Base-by-base conservation (phyloP, 1,140 invertebrate species). In the Platorchestia sp. region DNA sequence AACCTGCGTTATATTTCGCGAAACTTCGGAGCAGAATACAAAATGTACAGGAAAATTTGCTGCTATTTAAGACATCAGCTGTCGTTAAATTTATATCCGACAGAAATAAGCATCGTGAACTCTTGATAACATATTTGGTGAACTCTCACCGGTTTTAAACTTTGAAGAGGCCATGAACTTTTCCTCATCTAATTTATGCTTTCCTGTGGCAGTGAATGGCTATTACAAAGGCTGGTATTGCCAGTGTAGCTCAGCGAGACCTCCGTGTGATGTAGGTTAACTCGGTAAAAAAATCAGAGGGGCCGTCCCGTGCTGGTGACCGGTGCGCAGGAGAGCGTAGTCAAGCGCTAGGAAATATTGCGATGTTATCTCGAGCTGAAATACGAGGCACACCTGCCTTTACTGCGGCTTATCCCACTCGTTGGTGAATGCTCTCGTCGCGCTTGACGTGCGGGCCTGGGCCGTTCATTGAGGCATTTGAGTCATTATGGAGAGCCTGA, bases 371-470 rank as follows among this genome's bases (percentile, higher is more conserved):
- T 41, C 14, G n/a, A 14, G n/a, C 87, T 44, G 27, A 89, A 89
- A 89, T 89, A 89, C 87, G 87, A 89, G 41, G 14, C 87, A 44
- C 87, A 89, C 87, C 87, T 89, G 87, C 87, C 87, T 41, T 89
- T 89, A 42, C 87, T 42, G 7, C 41, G 43, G 87, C 87, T 89
- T 89, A 89, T 89, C 87, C 87, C 43, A 89, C 43, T 89, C 27
- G 22, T 89, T 89, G 87, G 14, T 89, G 43, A 89, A 89, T 44
- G n/a, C 87, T 89, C 87, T 41, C 43, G 43, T 41, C 43, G 36
- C 87, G n/a, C 87, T 89, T 43, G 41, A 89, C n/a, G n/a, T 89
- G 87, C 3, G n/a, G 87, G 41, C 5, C 87, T 44, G 43, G 10
- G 43, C n/a, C 87, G 87, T 41, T 44, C n/a, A 42, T 89, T 89